Percentiles rank a stretch among this genome's conserved stretches.
Evolutionary conservation across 2,113 vertebrate species (phyloP).

Genomic region (Archilochus colubris): DNA sequence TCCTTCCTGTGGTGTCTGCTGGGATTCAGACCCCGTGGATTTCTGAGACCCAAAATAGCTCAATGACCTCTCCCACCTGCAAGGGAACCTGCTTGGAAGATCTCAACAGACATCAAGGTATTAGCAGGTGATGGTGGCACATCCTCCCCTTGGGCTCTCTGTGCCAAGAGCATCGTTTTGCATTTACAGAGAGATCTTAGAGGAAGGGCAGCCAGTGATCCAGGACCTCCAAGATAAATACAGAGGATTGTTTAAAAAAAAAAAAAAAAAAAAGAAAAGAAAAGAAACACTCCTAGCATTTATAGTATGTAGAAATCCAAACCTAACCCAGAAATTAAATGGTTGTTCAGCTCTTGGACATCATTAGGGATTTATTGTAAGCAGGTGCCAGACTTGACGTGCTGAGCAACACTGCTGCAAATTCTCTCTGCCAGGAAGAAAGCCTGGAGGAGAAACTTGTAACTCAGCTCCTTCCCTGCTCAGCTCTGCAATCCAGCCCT

Average conservation of each 20-base stretch:
- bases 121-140: background rate
- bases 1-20: background rate
- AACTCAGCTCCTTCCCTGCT: background rate
- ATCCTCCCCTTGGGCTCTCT: background rate
- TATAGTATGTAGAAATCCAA: background rate
- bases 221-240: background rate
- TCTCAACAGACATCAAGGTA: accelerated
- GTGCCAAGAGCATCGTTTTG: background rate
- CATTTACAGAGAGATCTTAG: background rate
- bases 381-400: conserved; percentile 31
- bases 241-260: background rate
- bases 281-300: background rate
- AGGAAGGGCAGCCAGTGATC: background rate
- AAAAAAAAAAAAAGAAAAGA: background rate
- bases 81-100: background rate
- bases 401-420: background rate
- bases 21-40: background rate
- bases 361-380: conserved; percentile 25
- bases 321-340: background rate
- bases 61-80: background rate
- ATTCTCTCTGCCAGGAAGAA: conserved; percentile 9
- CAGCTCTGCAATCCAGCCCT: background rate
- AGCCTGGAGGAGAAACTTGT: background rate
- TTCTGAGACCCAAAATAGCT: background rate
- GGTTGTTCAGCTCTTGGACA: background rate